Conservation (phyloP, 2,888 invertebrate species). For the Leptopilina syphax region DNA sequence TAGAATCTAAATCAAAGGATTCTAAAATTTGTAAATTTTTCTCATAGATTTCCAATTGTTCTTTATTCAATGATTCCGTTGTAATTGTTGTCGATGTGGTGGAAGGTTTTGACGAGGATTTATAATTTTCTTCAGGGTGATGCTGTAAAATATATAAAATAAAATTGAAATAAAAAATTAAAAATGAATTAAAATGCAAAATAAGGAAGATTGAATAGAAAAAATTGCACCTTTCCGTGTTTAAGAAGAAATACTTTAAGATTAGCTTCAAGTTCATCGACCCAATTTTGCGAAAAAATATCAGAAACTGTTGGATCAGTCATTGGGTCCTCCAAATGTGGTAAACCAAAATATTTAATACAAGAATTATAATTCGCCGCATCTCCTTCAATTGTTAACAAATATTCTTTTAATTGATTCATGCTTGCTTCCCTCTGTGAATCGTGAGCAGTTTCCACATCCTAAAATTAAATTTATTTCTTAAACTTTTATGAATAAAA, state of each 20-base stretch:
- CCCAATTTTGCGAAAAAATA: constrained; percentile 74
- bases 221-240: constrained; percentile 48
- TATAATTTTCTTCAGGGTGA: background rate
- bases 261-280: constrained; percentile 54
- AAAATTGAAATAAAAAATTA: too few relatives aligned
- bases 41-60: background rate
- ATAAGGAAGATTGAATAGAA: background rate
- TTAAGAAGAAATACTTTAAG: constrained; percentile 58
- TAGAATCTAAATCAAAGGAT: constrained; percentile 10
- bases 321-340: constrained; percentile 79
- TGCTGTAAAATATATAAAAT: background rate
- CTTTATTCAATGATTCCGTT: background rate
- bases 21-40: constrained; percentile 27
- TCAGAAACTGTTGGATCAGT: constrained; percentile 79
- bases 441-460: constrained; percentile 40
- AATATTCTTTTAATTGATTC: constrained; percentile 72
- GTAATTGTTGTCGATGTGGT: background rate
- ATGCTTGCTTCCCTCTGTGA: constrained; percentile 60
- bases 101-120: background rate
- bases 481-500: background rate
- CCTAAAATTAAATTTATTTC: constrained; percentile 37
- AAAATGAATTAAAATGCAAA: too few relatives aligned
- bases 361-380: constrained; percentile 79
- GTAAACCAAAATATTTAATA: constrained; percentile 79
- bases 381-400: constrained; percentile 76